phyloP scores from a whole-genome alignment of 2,888 invertebrate genomes.

The Gastrophysa polygoni region DNA sequence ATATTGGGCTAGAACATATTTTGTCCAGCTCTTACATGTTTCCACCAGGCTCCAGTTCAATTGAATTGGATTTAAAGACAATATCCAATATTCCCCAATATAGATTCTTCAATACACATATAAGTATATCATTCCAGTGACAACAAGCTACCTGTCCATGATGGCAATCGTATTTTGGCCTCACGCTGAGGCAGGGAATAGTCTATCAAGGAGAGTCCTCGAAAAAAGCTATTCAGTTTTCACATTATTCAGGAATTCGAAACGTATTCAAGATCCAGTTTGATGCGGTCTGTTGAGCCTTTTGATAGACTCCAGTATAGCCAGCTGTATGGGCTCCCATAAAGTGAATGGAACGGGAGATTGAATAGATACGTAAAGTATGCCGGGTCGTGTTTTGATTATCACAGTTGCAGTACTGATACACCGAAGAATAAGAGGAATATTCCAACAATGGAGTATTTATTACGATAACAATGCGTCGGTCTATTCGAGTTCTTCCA shows the following conservation, averaged over 20 bases:
- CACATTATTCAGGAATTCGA: conserved; percentile 17
- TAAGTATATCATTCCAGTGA: neutral
- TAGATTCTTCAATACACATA: too few species aligned
- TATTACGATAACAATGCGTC: neutral
- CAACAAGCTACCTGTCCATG: neutral
- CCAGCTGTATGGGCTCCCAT: neutral
- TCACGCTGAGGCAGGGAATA: neutral
- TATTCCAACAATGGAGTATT: neutral
- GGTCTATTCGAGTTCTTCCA: neutral
- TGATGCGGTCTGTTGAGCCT: conserved; percentile 41
- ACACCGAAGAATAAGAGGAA: neutral
- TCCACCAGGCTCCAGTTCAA: too few species aligned
- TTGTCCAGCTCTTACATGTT: too few species aligned
- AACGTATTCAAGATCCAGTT: conserved; percentile 36
- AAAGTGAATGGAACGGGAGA: neutral
- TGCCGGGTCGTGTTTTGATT: neutral
- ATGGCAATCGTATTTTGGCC: neutral
- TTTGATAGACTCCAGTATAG: conserved; percentile 28
- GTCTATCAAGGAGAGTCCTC: neutral
- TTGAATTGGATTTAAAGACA: too few species aligned
- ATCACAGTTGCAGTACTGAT: neutral
- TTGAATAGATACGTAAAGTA: neutral
- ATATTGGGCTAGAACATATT: too few species aligned
- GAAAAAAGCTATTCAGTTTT: conserved; percentile 11
- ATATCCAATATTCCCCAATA: too few species aligned